These are phyloP conservation scores for Lapara coniferarum DNA, from an alignment of 2,888 invertebrate genomes.

Conservation along the genomic window DNA sequence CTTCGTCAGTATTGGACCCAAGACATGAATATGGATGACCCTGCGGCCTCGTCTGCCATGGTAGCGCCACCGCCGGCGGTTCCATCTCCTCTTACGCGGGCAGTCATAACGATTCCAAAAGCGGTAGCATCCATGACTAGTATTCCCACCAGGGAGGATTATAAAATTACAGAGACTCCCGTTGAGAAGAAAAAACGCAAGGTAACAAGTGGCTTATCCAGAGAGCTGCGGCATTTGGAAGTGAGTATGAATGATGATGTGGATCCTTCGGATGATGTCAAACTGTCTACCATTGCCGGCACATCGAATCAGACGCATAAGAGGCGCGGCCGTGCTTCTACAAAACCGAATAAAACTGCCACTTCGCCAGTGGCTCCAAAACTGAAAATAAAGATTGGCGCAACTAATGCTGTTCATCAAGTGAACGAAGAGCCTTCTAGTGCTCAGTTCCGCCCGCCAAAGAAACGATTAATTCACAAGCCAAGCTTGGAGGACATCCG, in stretches of 20 bases:
- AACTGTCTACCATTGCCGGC: slow-evolving; percentile 55
- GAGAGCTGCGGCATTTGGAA: slow-evolving; percentile 87
- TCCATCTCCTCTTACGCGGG: slow-evolving; percentile 85
- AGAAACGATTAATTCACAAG: slow-evolving; percentile 87
- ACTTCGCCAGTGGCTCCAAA: slow-evolving; percentile 84
- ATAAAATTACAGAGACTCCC: slow-evolving; percentile 86
- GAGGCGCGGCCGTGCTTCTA: slow-evolving; percentile 60
- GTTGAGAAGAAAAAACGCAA: slow-evolving; percentile 88
- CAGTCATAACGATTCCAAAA: slow-evolving; percentile 92
- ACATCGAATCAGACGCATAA: slow-evolving; percentile 55
- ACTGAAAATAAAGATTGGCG: slow-evolving; percentile 90
- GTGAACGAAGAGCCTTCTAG: slow-evolving; percentile 75
- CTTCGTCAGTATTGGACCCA: slow-evolving; percentile 91
- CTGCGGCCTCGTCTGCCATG: slow-evolving; percentile 78
- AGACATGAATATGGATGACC: slow-evolving; percentile 93
- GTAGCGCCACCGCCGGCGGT: slow-evolving; percentile 83
- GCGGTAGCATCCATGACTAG: slow-evolving; percentile 95
- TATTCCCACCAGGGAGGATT: slow-evolving; percentile 93
- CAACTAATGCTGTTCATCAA: slow-evolving; percentile 80
- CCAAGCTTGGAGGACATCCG: slow-evolving; percentile 92
- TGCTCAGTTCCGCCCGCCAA: slow-evolving; percentile 88
- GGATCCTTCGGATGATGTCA: slow-evolving; percentile 69
- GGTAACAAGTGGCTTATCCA: slow-evolving; percentile 76
- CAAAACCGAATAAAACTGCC: slow-evolving; percentile 54
- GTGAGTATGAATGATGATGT: slow-evolving; percentile 82